phyloP scores from a whole-genome alignment of 2,888 invertebrate genomes.

The Tetropium fuscum region DNA sequence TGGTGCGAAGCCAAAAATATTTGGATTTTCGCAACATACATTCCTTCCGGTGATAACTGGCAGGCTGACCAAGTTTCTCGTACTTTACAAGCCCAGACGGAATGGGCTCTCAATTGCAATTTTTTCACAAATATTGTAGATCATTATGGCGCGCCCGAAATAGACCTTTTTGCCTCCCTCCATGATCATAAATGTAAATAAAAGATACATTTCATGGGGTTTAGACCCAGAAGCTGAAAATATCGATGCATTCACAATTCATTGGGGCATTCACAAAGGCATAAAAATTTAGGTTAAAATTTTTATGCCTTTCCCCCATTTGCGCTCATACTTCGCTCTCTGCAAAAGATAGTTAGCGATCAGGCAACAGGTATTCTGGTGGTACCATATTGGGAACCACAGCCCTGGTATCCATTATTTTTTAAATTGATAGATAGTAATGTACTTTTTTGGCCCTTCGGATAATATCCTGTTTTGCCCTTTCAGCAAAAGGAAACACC shows the following conservation, averaged over 20 bases:
- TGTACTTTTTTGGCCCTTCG: neutral
- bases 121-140: neutral
- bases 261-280: neutral
- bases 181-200: neutral
- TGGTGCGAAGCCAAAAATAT: neutral
- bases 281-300: neutral
- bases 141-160: neutral
- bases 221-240: neutral
- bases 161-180: neutral
- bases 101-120: neutral
- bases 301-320: neutral
- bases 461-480: neutral
- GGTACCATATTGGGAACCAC: neutral
- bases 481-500: neutral
- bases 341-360: neutral
- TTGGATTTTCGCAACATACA: neutral
- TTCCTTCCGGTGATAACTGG: neutral
- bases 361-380: constrained; percentile 2
- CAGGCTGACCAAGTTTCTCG: neutral
- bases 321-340: neutral
- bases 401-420: constrained; percentile 4
- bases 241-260: neutral
- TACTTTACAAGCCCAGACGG: neutral
- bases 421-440: neutral
- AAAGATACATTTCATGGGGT: neutral